phyloP scores from a whole-genome alignment of 2,888 invertebrate genomes.

The Eulithis prunata region DNA sequence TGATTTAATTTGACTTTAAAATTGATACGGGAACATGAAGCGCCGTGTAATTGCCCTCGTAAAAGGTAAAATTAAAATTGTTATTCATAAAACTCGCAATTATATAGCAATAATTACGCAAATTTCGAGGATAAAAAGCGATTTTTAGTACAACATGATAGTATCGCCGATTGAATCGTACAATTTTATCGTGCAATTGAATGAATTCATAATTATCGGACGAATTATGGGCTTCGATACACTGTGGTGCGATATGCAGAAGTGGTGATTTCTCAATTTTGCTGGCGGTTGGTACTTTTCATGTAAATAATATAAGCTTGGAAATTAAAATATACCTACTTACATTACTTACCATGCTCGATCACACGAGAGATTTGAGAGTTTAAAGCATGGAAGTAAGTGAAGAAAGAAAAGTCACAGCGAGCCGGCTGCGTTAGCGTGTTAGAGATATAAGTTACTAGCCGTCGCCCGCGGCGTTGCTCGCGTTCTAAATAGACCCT shows the following conservation, averaged over 20 bases:
- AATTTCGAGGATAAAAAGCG: slow-evolving; percentile 54
- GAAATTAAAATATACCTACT: too few relatives aligned
- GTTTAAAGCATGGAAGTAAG: too few relatives aligned
- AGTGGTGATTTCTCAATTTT: slow-evolving; percentile 5
- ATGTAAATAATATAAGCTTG: neutral
- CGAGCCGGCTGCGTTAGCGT: too few relatives aligned
- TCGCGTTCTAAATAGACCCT: too few relatives aligned
- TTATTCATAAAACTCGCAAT: slow-evolving; percentile 34
- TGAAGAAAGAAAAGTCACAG: too few relatives aligned
- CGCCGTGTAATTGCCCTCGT: slow-evolving; percentile 32
- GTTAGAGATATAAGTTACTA: too few relatives aligned
- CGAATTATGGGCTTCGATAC: slow-evolving; percentile 17
- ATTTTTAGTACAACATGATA: slow-evolving; percentile 53
- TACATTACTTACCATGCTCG: too few relatives aligned
- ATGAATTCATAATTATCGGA: slow-evolving; percentile 72
- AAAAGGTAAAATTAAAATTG: slow-evolving; percentile 32
- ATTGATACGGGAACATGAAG: slow-evolving; percentile 20
- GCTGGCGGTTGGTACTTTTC: neutral
- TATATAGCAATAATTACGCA: slow-evolving; percentile 63
- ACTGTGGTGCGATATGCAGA: slow-evolving; percentile 8
- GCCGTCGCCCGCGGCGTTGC: too few relatives aligned
- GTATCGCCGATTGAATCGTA: slow-evolving; percentile 67
- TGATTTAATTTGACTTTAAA: slow-evolving; percentile 22
- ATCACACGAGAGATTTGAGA: too few relatives aligned
- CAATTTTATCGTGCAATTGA: slow-evolving; percentile 72